Evolutionary conservation across 2,113 vertebrate genomes (phyloP).

Genomic region (Oenanthe oenanthe): DNA sequence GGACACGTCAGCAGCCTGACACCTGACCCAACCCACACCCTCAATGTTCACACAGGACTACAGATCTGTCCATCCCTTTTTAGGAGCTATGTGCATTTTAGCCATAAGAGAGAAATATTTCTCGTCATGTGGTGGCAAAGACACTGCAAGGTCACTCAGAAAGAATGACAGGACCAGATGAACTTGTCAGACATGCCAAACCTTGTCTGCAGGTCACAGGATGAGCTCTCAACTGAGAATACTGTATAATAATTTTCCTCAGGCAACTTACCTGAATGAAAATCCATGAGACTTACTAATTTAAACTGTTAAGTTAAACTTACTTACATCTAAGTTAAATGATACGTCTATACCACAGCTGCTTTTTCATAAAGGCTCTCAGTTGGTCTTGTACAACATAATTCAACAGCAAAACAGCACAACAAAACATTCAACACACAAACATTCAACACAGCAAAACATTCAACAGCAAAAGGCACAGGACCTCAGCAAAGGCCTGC

Average conservation of each 20-base stretch:
- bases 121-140: background rate
- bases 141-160: background rate
- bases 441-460: no score
- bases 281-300: background rate
- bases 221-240: background rate
- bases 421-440: no score
- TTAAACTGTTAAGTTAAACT: background rate
- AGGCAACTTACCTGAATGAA: background rate
- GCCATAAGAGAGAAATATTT: background rate
- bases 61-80: background rate
- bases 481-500: background rate
- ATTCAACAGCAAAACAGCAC: background rate
- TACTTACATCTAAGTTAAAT: background rate
- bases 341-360: accelerated
- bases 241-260: background rate
- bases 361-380: background rate
- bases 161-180: background rate
- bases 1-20: background rate
- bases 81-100: background rate
- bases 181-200: background rate
- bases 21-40: background rate
- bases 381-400: background rate
- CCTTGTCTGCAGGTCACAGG: background rate
- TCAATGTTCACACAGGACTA: background rate
- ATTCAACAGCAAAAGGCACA: background rate